phyloP scores from a whole-genome alignment of 1,140 invertebrate species.

The Ericerus pela region DNA sequence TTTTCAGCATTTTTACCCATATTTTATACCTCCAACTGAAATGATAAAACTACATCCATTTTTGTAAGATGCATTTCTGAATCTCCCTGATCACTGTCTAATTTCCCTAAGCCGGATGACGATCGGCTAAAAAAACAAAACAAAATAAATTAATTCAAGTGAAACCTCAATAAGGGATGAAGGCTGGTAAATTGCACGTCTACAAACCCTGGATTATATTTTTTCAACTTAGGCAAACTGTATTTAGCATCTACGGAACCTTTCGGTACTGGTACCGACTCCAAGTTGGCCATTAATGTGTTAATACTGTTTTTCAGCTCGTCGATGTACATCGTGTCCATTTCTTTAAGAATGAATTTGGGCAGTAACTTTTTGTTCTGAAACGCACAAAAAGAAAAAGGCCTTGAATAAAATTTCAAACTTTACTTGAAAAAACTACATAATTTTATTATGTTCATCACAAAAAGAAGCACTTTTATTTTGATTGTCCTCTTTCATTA shows the following conservation, averaged over 20 bases:
- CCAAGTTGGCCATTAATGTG: constrained; percentile 94
- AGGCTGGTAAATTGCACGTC: no score
- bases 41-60: constrained; percentile 91
- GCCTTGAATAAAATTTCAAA: background rate
- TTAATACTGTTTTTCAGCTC: constrained; percentile 96
- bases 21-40: constrained; percentile 95
- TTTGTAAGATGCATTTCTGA: constrained; percentile 82
- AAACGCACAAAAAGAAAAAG: constrained; percentile 21
- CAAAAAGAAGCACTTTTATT: no score
- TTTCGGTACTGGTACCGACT: constrained; percentile 95
- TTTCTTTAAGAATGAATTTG: constrained; percentile 98
- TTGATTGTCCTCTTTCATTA: no score
- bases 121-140: constrained; percentile 43
- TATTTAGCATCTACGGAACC: constrained; percentile 94
- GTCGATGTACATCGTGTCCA: constrained; percentile 98
- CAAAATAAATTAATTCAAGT: no score
- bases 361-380: constrained; percentile 95
- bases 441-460: no score
- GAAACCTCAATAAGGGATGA: no score
- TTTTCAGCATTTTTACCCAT: background rate
- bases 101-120: constrained; percentile 81
- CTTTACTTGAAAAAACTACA: background rate
- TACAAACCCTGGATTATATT: constrained; percentile 82
- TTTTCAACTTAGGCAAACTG: constrained; percentile 84
- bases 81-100: constrained; percentile 81